Evolutionary conservation across 2,113 vertebrate genomes (phyloP), one percentile per base, ranked within the genome.

Genomic region (Glaucidium brasilianum): DNA sequence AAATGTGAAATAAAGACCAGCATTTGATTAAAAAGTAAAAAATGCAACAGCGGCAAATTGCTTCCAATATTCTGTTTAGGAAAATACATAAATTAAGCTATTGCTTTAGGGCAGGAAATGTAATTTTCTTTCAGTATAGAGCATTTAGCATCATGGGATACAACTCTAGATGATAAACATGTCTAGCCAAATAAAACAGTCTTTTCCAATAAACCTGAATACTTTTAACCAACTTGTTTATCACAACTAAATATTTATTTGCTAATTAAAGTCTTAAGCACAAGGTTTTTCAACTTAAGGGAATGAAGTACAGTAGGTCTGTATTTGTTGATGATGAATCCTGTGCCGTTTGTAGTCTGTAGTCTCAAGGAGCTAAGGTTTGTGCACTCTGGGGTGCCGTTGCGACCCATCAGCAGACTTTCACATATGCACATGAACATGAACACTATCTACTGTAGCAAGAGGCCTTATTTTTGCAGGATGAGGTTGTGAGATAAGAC

Each of bases 101-200:
- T 52, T 79, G 90, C 96, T 95, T 85, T 39, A 88, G 96, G 91
- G 94, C 72, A 94, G 37, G 37, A 93, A 92, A 95, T 73, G 85
- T 50, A 92, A 95, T 97, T 96, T 96, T 69, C 92, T 83, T 92
- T 93, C 75, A 82, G 32, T 69, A 58, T 29, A 52, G 49, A 93
- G 52, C 58, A 53, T 76, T 94, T 92, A 94, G 59, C 45, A 73
- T 69, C 55, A 62, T 11, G 29, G 63, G 52, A 92, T 58, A 18
- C 85, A 93, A 95, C 88, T 58, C 50, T 37, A 37, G 53, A 45
- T 66, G 94, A 92, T 69, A 91, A 94, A 94, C 25, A 86, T 1
- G 10, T 76, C 78, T 76, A 76, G 63, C 10, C 85, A 85, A 93
- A 93, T 69, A 80, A 62, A 92, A 76, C 12, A 52, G 22, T n/a